A percentile compares a stretch with the other conserved stretches of the same genome.
Evolutionary conservation across 2,888 invertebrate genomes (phyloP).

Genomic region (Synergus umbraculus): DNA sequence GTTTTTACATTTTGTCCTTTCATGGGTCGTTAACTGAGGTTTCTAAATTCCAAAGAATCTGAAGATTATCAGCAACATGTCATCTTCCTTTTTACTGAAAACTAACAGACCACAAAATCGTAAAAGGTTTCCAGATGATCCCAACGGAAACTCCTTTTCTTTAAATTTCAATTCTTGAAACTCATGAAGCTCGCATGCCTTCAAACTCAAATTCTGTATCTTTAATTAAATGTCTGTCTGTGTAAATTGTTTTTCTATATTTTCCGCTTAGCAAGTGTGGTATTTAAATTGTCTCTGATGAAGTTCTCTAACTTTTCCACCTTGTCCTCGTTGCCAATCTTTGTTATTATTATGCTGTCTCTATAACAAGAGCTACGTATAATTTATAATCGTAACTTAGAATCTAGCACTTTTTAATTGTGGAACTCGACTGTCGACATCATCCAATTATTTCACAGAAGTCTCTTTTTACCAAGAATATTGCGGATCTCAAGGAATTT

Average conservation of each 20-base stretch:
- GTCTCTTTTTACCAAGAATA: no score
- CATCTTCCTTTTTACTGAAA: neutral
- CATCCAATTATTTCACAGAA: no score
- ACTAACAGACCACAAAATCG: neutral
- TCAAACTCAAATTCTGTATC: neutral
- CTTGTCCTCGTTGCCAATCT: neutral
- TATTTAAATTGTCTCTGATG: neutral
- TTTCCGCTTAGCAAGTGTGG: neutral
- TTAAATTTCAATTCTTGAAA: neutral
- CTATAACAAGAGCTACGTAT: neutral
- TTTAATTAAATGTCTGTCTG: neutral
- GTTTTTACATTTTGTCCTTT: neutral
- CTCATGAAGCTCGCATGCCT: neutral
- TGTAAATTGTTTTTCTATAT: neutral
- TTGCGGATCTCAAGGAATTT: no score
- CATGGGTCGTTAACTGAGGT: neutral
- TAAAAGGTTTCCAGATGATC: neutral
- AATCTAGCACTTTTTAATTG: neutral
- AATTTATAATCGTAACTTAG: neutral
- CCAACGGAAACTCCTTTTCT: neutral
- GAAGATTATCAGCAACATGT: conserved; percentile 25
- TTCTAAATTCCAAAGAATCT: conserved; percentile 2
- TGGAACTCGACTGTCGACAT: no score
- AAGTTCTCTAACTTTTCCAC: neutral
- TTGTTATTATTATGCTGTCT: neutral